These are phyloP conservation scores for Aphodius sticticus DNA, from an alignment of 2,888 invertebrate genomes.

Conservation along the genomic window DNA sequence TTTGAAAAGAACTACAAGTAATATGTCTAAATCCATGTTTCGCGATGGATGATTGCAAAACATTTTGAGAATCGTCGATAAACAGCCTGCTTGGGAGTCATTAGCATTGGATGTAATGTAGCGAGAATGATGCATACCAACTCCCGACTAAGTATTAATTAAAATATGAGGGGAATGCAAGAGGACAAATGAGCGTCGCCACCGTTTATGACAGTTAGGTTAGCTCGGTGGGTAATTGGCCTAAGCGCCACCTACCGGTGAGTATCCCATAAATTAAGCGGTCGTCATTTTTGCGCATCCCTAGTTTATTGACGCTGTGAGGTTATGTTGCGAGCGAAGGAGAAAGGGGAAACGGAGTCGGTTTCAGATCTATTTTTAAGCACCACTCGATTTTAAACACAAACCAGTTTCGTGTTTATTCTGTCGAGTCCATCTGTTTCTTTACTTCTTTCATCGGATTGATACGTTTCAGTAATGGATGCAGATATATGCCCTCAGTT, in stretches of 20 bases:
- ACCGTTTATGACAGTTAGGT: conserved; percentile 4
- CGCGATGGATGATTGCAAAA: neutral
- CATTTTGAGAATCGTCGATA: conserved; percentile 14
- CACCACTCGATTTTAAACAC: conserved; percentile 25
- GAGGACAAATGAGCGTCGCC: conserved; percentile 12
- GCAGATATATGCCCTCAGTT: neutral
- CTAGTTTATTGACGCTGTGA: conserved; percentile 4
- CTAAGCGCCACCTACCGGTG: neutral
- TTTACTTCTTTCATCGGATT: neutral
- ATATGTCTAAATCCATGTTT: neutral
- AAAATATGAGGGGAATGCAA: conserved; percentile 20
- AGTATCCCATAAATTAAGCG: neutral
- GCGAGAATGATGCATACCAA: neutral
- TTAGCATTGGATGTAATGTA: neutral
- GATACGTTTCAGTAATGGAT: neutral
- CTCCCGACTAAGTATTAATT: conserved; percentile 12
- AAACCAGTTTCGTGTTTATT: conserved; percentile 29
- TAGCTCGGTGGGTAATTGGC: neutral
- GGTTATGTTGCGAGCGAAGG: neutral
- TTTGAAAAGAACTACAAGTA: neutral
- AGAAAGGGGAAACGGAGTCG: conserved; percentile 5
- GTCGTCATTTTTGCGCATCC: neutral
- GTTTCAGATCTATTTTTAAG: conserved; percentile 29
- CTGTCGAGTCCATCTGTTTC: conserved; percentile 20
- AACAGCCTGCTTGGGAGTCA: conserved; percentile 6